phyloP scores from a whole-genome alignment of 2,888 invertebrate species.

The Drosophila conformis region DNA sequence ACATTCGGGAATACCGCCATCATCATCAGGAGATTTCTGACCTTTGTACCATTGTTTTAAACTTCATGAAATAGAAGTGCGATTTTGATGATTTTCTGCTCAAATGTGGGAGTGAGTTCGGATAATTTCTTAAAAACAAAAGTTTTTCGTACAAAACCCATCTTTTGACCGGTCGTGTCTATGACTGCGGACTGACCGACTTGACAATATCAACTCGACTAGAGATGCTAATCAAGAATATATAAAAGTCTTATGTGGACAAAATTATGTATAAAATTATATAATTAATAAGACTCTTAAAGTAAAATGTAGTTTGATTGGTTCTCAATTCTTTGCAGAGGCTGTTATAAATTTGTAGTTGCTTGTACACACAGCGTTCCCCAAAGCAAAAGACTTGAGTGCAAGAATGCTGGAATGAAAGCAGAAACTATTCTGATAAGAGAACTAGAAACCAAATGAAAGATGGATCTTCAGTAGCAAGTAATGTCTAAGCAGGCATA shows the following conservation, averaged over 20 bases:
- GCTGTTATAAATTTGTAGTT: background rate
- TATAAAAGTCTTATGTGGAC: background rate
- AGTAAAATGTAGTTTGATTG: background rate
- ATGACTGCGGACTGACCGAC: background rate
- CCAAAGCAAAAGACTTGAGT: background rate
- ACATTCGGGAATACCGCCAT: background rate
- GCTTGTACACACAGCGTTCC: background rate
- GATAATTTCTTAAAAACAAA: background rate
- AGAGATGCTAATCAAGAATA: background rate
- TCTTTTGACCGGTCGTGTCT: background rate
- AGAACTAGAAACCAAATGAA: background rate
- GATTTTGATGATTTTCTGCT: background rate
- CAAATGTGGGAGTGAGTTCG: background rate
- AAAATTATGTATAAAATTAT: background rate
- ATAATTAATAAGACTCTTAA: background rate
- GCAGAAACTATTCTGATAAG: background rate
- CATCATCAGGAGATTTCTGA: conserved; percentile 50
- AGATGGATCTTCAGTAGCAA: background rate
- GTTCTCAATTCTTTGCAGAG: background rate
- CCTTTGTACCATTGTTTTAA: conserved; percentile 38
- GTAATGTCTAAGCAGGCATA: background rate
- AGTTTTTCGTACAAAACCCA: background rate
- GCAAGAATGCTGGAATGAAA: background rate
- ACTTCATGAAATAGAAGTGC: fast-evolving
- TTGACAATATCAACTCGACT: background rate